Base-by-base conservation (phyloP, 2,113 vertebrate species). In the Loxodonta africana region DNA sequence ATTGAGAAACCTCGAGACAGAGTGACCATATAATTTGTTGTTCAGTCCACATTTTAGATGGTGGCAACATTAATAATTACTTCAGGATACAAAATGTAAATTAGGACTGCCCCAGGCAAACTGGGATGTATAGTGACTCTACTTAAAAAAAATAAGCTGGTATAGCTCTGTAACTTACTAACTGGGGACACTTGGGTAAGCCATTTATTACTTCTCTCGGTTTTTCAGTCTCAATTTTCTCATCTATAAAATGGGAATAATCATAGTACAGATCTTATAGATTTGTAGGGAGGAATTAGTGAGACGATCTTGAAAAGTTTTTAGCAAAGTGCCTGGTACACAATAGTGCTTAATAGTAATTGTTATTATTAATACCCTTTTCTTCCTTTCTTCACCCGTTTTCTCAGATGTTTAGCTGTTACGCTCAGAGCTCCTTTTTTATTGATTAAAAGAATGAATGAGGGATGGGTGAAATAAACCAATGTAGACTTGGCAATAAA, bases 381-480 rank as follows among this genome's bases (percentile, higher is more conserved):
- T 44, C 71, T 86, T 95, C 60, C 1, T 51, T 9, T 85, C 69
- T 28, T 88, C 44, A n/a, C 17, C 33, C 3, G 2, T 57, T 60
- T 93, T 83, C 91, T 69, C 15, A 85, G 26, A 89, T 15, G 14
- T 78, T 48, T 74, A 89, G 60, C 44, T 89, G 21, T 85, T 95
- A 84, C 1, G 53, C 15, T 46, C 57, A 89, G 51, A 44, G 8
- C 15, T 11, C 18, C 92, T 94, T 94, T 76, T 4, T 41, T 80
- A 81, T 18, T 78, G 17, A 90, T 81, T 73, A 78, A 95, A 96
- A 87, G 37, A 87, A 63, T 88, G 44, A 85, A 57, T 80, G 53
- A 88, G 46, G 46, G 63, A 82, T 44, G 53, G 53, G 44, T n/a
- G 76, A 65, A 86, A 91, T 91, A 62, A 89, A 53, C 93, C n/a